Evolutionary conservation across 2,113 vertebrate genomes (phyloP), one percentile per base, ranked within the genome.

Genomic region (Saguinus midas): DNA sequence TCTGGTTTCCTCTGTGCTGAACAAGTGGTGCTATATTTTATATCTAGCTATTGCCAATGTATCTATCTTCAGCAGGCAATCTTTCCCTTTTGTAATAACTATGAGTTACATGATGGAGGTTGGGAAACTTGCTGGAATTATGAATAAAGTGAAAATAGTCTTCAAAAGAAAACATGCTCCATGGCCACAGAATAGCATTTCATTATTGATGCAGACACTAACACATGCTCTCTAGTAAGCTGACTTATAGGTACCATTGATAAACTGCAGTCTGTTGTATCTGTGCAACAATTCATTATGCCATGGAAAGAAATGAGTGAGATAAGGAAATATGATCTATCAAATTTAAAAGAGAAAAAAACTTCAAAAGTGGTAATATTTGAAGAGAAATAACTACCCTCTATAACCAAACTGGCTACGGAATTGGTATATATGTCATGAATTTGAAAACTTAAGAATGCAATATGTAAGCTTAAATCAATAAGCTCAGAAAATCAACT

Each of bases 401-500:
- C 43, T 82, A n/a, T n/a, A 29, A 83, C 17, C 17, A 87, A 75
- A 58, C 3, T 52, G 45, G 7, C 16, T 57, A 68, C 20, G 27
- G 9, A 48, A 68, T 55, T 73, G 70, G 57, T 57, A 1, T 17
- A 83, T 12, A 25, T 21, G 29, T 66, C 78, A 94, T 10, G 16
- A 93, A 93, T 93, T 58, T 55, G 35, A 75, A 11, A 58, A 91
- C 27, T 79, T 95, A 27, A 97, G 40, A 55, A 25, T n/a, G 37
- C 0, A 29, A 35, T 50, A 79, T 14, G 12, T 61, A 83, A 48
- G 14, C 1, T 40, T 27, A 81, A 89, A 82, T 76, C 18, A 79
- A 55, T 32, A 52, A 52, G 8, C 8, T 89, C 29, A 87, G 55
- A 80, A 95, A 88, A 12, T 68, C n/a, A 68, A n/a, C 64, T 78